phyloP scores from a whole-genome alignment of 2,797 vertebrate species.

The Gymnodraco acuticeps region DNA sequence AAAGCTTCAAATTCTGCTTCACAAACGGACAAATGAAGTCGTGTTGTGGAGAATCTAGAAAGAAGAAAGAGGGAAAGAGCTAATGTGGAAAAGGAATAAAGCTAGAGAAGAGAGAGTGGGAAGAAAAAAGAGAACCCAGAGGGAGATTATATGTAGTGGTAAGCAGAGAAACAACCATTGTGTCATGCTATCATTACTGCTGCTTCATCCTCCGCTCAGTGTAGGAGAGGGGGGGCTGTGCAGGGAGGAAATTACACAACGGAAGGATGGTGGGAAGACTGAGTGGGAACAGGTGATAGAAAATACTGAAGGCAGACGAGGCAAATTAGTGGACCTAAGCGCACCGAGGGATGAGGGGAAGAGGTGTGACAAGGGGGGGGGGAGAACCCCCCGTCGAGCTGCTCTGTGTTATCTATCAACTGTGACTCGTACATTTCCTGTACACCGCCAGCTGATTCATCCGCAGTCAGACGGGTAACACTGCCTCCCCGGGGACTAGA shows the following conservation, averaged over 20 bases:
- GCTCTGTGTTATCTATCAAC: conserved; percentile 79
- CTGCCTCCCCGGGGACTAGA: conserved; percentile 57
- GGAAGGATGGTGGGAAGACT: conserved; percentile 37
- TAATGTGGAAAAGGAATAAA: conserved; percentile 43
- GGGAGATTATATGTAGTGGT: conserved; percentile 36
- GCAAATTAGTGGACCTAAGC: conserved; percentile 56
- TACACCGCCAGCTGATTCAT: conserved; percentile 72
- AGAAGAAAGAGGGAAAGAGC: conserved; percentile 8
- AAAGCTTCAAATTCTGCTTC: conserved; percentile 24
- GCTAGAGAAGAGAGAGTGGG: conserved; percentile 18
- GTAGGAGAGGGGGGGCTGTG: conserved; percentile 49
- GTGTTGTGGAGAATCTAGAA: conserved; percentile 30
- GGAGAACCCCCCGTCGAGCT: conserved; percentile 21
- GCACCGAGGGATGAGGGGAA: conserved; percentile 28
- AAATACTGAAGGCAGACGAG: conserved; percentile 30
- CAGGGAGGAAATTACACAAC: conserved; percentile 54
- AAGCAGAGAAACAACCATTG: conserved; percentile 47
- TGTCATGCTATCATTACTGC: conserved; percentile 53
- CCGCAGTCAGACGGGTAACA: conserved; percentile 73
- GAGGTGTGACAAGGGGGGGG: conserved; percentile 24
- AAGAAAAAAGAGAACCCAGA: conserved; percentile 50
- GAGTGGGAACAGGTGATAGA: conserved; percentile 35
- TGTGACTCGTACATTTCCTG: conserved; percentile 77
- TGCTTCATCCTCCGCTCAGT: conserved; percentile 42
- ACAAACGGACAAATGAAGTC: conserved; percentile 33